Evolutionary conservation across 2,888 invertebrate species (phyloP).

Genomic region (Thysanoteuthis rhombus): DNA sequence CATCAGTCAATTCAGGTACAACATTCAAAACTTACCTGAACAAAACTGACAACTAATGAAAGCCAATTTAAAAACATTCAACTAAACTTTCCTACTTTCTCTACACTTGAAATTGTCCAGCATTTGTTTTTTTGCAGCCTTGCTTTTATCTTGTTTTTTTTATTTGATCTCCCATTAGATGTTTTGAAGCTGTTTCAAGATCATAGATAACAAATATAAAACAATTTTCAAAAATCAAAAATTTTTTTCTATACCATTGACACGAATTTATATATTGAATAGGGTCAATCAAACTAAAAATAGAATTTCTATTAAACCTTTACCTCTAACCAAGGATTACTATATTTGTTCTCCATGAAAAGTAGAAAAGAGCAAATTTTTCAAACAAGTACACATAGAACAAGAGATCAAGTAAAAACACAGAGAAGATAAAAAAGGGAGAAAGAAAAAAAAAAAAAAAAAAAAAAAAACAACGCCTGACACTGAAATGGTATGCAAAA

Average conservation of each 20-base stretch:
- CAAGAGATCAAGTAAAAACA: neutral
- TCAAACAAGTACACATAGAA: neutral
- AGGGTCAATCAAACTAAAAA: too few relatives aligned
- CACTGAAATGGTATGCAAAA: neutral
- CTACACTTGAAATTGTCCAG: neutral
- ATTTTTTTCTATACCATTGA: too few relatives aligned
- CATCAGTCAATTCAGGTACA: slow-evolving; percentile 29
- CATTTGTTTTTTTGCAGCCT: neutral
- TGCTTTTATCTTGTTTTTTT: neutral
- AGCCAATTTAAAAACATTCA: neutral
- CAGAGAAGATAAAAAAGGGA: neutral
- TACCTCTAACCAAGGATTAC: too few relatives aligned
- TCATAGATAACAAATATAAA: neutral
- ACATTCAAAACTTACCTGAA: slow-evolving; percentile 28
- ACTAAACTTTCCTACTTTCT: neutral
- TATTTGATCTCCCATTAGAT: neutral
- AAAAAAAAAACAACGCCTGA: neutral
- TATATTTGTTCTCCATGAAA: too few relatives aligned
- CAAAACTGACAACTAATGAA: slow-evolving; percentile 26
- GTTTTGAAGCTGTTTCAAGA: neutral
- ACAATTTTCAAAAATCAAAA: too few relatives aligned
- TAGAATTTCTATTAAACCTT: too few relatives aligned
- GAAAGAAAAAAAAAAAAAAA: too few relatives aligned
- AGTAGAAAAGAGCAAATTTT: neutral
- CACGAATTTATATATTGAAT: too few relatives aligned